Conservation (phyloP, 2,113 vertebrate genomes). For the Centropristis striata region DNA sequence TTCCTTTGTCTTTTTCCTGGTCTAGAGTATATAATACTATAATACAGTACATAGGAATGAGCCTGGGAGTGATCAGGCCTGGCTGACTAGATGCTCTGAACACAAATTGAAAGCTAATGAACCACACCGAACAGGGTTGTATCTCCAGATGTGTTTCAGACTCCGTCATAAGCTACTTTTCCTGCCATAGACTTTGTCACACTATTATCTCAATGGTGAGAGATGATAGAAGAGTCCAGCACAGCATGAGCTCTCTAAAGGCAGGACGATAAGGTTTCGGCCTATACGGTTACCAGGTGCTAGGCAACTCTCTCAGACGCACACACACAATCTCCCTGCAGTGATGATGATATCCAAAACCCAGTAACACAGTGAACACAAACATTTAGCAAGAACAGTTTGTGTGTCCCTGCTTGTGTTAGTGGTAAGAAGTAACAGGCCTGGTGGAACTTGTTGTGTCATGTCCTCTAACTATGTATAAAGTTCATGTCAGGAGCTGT, state of each 20-base stretch:
- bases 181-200: slow-evolving; percentile 1
- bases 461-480: not conserved
- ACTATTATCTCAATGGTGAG: slow-evolving; percentile 7
- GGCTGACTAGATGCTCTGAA: not conserved
- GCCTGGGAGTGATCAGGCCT: not conserved
- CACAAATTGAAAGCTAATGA: slow-evolving; percentile 16
- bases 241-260: slow-evolving; percentile 49
- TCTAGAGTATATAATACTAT: not conserved
- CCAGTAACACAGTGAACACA: slow-evolving; percentile 46
- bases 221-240: slow-evolving; percentile 38
- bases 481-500: not conserved
- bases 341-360: slow-evolving; percentile 49
- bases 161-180: not conserved
- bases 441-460: slow-evolving; percentile 5
- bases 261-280: slow-evolving; percentile 71
- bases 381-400: slow-evolving; percentile 57
- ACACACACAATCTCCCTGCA: slow-evolving; percentile 29
- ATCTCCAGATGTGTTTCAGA: not conserved
- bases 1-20: too few relatives aligned
- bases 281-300: slow-evolving; percentile 81
- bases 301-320: slow-evolving; percentile 67
- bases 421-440: slow-evolving; percentile 36
- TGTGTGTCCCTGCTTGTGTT: slow-evolving; percentile 37
- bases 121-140: slow-evolving; percentile 23
- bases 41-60: not conserved